Conservation (phyloP, 2,888 invertebrate species). For the Nasonovia ribisnigri region DNA sequence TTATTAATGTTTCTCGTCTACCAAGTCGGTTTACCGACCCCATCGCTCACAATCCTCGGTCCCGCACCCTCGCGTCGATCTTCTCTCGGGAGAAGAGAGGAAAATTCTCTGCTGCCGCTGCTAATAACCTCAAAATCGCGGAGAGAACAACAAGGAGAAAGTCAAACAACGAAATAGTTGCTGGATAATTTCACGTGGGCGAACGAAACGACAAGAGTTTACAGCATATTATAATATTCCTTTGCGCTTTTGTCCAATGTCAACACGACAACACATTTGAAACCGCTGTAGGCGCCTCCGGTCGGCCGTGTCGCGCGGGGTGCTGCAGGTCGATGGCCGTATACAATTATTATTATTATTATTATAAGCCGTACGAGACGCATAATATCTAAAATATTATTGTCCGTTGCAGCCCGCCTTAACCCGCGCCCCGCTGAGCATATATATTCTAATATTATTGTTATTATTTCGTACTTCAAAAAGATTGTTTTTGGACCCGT, state of each 20-base stretch:
- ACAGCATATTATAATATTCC: neutral
- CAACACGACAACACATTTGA: constrained; percentile 31
- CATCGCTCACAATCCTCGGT: neutral
- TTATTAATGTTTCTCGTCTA: constrained; percentile 56
- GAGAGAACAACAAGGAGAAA: constrained; percentile 41
- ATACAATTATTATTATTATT: neutral
- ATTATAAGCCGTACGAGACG: neutral
- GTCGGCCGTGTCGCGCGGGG: neutral
- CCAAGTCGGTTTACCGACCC: constrained; percentile 35
- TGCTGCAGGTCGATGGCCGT: too few species aligned
- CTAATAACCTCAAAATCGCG: constrained; percentile 37
- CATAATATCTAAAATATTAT: neutral
- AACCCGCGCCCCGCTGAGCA: neutral
- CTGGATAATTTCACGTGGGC: neutral
- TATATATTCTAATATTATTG: neutral
- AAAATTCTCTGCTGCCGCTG: too few species aligned
- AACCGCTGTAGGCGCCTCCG: neutral
- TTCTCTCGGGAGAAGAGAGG: too few species aligned
- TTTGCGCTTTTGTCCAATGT: constrained; percentile 14
- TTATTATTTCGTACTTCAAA: neutral
- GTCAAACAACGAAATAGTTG: constrained; percentile 57
- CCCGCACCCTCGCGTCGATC: neutral
- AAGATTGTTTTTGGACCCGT: neutral
- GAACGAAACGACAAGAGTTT: constrained; percentile 12
- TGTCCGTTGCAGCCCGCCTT: neutral